A percentile compares a stretch with the other conserved stretches of the same genome.
Evolutionary conservation across 2,113 vertebrate genomes (phyloP).

Genomic region (Hassar affinis): DNA sequence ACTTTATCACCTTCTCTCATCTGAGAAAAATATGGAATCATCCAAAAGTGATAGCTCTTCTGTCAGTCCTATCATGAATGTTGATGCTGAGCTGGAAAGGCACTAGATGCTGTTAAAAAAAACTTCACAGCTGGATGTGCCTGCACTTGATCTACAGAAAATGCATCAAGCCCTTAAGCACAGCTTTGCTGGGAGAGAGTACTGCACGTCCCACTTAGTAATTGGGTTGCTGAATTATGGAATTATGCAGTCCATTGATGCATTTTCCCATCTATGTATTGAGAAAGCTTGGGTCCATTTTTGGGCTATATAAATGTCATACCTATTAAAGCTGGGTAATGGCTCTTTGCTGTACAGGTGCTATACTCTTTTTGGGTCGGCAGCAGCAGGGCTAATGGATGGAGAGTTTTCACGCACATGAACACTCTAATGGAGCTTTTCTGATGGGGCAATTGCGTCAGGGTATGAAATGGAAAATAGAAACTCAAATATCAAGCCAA

Average conservation of each 20-base stretch:
- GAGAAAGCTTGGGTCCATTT: conserved; percentile 41
- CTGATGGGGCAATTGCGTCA: conserved; percentile 15
- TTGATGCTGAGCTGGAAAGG: conserved; percentile 12
- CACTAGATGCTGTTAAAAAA: conserved; percentile 19
- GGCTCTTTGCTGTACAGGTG: conserved; percentile 34
- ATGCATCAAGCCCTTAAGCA: conserved; percentile 11
- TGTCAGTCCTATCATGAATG: not conserved
- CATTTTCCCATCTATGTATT: conserved; percentile 48
- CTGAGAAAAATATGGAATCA: conserved; percentile 2
- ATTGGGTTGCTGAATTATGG: conserved; percentile 39
- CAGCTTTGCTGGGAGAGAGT: not conserved
- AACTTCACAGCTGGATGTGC: not conserved
- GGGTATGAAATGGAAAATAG: conserved; percentile 16
- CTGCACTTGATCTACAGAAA: conserved; percentile 39
- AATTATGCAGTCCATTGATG: conserved; percentile 29
- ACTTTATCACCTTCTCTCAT: conserved; percentile 2
- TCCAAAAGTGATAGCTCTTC: conserved; percentile 23
- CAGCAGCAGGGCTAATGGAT: conserved; percentile 45
- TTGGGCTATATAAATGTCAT: conserved; percentile 46
- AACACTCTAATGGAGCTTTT: conserved; percentile 36
- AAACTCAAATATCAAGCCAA: not conserved
- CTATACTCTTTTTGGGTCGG: conserved; percentile 40
- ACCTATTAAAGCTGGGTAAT: conserved; percentile 50
- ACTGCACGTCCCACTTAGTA: not conserved
- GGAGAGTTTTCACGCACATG: conserved; percentile 12